Evolutionary conservation across 2,888 invertebrate genomes (phyloP), one percentile per base, ranked within the genome.

Genomic region (Nymphalis urticae): DNA sequence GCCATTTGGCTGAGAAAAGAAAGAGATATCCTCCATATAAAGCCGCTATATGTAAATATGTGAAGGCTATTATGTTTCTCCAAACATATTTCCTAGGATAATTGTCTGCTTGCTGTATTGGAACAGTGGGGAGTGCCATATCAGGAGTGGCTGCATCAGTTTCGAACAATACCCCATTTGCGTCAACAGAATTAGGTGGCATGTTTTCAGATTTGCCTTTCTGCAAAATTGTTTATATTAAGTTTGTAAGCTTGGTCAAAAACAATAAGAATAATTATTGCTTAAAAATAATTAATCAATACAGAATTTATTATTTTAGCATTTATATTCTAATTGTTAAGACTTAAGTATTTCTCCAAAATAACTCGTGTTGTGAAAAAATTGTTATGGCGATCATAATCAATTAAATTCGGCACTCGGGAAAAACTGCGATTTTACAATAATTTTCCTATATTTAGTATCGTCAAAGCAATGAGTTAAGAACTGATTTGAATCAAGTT

Each of bases 31-130:
- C 84, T 63, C 97, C 97, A 81, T 96, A 97, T 0, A 97, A 65
- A 0, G 96, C 96, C 3, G 95, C 95, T 62, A 95, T 51, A 83
- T 97, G 97, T 71, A 97, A 93, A 81, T 95, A 96, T 10, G 92
- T 89, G 81, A 97, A 97, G 1, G 96, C 92, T n/a, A 95, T 86
- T 62, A 97, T 96, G 82, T 97, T 97, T 75, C 96, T 94, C 97
- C 97, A 97, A 9, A 97, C 97, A 60, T 96, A 85, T 81, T 94
- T 89, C 50, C 92, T 82, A 69, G 94, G 94, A 56, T 92, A 87
- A 69, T 91, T 90, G 68, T 95, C 94, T 0, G 95, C 94, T 75
- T 86, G 85, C 71, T 86, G 84, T n/a, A 90, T 80, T 16, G 92
- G 87, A n/a, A 85, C 68, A 13, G 73, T 81, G 4, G 83, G 76